A percentile compares a stretch with the other conserved stretches of the same genome.
Evolutionary conservation across 2,113 vertebrate species (phyloP).

Genomic region (Todiramphus chloris): DNA sequence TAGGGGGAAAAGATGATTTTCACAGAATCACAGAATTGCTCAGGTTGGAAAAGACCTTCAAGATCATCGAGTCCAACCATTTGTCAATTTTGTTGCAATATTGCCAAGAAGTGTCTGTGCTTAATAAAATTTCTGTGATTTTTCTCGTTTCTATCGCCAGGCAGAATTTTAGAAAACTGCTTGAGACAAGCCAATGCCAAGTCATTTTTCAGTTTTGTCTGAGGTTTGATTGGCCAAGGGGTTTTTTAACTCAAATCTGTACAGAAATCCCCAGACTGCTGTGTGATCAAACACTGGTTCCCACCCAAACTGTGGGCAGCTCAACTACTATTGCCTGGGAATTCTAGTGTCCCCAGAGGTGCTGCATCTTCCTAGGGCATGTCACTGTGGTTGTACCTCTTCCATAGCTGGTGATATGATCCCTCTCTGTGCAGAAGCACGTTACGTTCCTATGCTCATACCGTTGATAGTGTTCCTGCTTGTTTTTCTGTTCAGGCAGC

Average conservation of each 20-base stretch:
- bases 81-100: neutral
- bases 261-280: neutral
- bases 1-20: neutral
- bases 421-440: rapidly evolving
- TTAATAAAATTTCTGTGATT: neutral
- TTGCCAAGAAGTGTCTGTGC: neutral
- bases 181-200: neutral
- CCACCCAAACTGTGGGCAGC: neutral
- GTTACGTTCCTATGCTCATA: rapidly evolving
- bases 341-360: neutral
- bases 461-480: neutral
- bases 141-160: neutral
- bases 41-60: too few relatives aligned
- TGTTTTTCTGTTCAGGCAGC: neutral
- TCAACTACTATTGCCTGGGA: neutral
- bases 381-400: neutral
- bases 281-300: neutral
- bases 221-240: neutral
- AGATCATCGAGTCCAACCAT: too few relatives aligned
- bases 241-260: neutral
- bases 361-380: neutral
- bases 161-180: neutral
- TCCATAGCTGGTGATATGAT: neutral
- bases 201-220: neutral
- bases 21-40: too few relatives aligned